These are phyloP conservation scores for Ctenoplectra terminalis DNA, from an alignment of 1,140 invertebrate genomes.

Conservation along the genomic window DNA sequence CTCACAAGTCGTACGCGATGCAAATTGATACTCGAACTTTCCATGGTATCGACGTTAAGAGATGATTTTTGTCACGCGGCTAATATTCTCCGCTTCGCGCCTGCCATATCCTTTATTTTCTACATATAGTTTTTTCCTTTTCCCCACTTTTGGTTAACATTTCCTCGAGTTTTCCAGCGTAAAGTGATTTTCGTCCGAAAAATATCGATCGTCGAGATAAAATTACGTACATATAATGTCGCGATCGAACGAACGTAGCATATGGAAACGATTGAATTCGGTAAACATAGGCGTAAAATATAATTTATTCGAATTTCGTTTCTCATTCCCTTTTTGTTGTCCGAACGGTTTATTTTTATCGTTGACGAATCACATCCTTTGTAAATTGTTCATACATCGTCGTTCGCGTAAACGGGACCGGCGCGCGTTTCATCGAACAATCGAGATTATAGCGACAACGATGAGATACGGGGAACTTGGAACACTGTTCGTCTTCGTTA, in stretches of 20 bases:
- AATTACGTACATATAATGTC: background rate
- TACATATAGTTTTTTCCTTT: too few species aligned
- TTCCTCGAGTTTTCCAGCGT: background rate
- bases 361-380: background rate
- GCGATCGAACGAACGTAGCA: too few species aligned
- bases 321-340: background rate
- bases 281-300: background rate
- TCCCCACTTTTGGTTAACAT: background rate
- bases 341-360: too few species aligned
- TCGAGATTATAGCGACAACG: conserved; percentile 2
- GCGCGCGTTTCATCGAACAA: background rate
- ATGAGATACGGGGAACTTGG: background rate
- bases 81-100: background rate
- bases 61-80: background rate
- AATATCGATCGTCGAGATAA: conserved; percentile 45
- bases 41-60: too few species aligned
- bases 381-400: too few species aligned
- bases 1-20: background rate
- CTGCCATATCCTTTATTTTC: background rate
- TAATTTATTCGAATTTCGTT: background rate
- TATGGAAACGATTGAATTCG: background rate
- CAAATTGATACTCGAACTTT: background rate
- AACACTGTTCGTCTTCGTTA: background rate
- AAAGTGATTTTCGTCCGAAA: too few species aligned
- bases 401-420: background rate